Conservation (phyloP, 2,888 invertebrate species). For the Liodrosophila aerea region DNA sequence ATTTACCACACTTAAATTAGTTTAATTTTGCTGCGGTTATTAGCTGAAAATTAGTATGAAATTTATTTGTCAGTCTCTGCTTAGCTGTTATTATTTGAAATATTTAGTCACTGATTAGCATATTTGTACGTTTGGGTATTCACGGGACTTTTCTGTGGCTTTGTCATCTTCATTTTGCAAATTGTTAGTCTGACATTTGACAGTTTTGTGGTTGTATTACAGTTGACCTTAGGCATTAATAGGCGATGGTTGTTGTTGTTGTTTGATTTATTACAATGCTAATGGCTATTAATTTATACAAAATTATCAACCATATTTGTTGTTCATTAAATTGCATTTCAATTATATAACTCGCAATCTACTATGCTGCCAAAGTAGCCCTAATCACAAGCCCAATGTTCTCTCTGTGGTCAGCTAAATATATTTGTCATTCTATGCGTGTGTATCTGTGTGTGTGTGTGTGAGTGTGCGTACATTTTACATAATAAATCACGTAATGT, state of each 20-base stretch:
- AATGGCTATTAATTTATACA: conserved; percentile 62
- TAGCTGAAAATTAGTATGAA: too few species aligned
- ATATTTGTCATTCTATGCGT: conserved; percentile 40
- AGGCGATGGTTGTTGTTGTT: conserved; percentile 19
- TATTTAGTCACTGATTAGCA: background rate
- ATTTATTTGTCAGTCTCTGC: too few species aligned
- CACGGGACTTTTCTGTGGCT: background rate
- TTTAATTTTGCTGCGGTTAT: too few species aligned
- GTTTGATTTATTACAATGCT: conserved; percentile 18
- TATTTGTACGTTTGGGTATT: background rate
- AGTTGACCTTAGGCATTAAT: conserved; percentile 25
- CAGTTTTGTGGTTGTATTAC: conserved; percentile 40
- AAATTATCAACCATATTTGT: conserved; percentile 68
- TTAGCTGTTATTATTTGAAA: too few species aligned
- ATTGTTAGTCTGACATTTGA: conserved; percentile 40
- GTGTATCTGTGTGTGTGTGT: conserved; percentile 7
- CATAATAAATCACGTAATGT: conserved; percentile 77
- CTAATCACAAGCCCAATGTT: conserved; percentile 67
- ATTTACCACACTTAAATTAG: too few species aligned
- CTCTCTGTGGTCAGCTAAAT: conserved; percentile 54
- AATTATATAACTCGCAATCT: conserved; percentile 47
- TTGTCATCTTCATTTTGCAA: conserved; percentile 12
- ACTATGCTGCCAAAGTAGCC: conserved; percentile 49
- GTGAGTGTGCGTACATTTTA: conserved; percentile 44
- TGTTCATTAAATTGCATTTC: conserved; percentile 74